A percentile compares a stretch with the other conserved stretches of the same genome.
phyloP scores from a whole-genome alignment of 64 coral and sea anemone species.

The Actinia tenebrosa region DNA sequence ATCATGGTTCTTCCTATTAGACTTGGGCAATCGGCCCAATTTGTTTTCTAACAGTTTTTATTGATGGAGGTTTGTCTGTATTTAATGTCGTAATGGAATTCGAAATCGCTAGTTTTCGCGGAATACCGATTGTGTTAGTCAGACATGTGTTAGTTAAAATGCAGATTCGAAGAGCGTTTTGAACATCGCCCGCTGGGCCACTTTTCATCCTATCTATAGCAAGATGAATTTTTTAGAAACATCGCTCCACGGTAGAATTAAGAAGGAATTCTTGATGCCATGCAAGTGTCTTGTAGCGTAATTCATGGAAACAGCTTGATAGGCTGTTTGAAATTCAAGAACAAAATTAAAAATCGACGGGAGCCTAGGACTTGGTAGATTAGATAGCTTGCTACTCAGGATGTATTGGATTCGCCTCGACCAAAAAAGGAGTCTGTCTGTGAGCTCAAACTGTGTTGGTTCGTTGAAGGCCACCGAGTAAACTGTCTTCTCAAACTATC shows the following conservation, averaged over 20 bases:
- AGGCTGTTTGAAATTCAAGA: conserved; percentile 58
- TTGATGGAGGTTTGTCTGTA: neutral
- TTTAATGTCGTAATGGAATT: neutral
- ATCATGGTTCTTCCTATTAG: neutral
- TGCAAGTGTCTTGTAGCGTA: conserved; percentile 8
- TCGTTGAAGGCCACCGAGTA: neutral
- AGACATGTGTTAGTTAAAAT: conserved; percentile 17
- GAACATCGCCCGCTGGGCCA: conserved; percentile 8
- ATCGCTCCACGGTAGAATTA: neutral
- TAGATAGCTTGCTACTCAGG: conserved; percentile 28
- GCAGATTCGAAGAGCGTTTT: conserved; percentile 8
- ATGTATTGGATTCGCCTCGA: conserved; percentile 23
- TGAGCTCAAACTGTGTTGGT: conserved; percentile 40
- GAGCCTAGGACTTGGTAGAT: conserved; percentile 43
- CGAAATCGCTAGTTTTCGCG: neutral
- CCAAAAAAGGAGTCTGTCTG: conserved; percentile 49
- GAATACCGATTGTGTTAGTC: neutral
- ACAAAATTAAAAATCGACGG: conserved; percentile 61
- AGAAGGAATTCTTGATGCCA: conserved; percentile 11
- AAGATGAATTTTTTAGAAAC: conserved; percentile 31
- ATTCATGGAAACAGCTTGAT: conserved; percentile 29
- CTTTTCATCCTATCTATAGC: conserved; percentile 5
- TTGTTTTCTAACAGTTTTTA: neutral
- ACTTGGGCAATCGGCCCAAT: neutral
- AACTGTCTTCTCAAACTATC: neutral